Percentiles rank a stretch among this genome's conserved stretches.
Conservation (phyloP, 2,797 vertebrate species). For the Cossypha dichroa region DNA sequence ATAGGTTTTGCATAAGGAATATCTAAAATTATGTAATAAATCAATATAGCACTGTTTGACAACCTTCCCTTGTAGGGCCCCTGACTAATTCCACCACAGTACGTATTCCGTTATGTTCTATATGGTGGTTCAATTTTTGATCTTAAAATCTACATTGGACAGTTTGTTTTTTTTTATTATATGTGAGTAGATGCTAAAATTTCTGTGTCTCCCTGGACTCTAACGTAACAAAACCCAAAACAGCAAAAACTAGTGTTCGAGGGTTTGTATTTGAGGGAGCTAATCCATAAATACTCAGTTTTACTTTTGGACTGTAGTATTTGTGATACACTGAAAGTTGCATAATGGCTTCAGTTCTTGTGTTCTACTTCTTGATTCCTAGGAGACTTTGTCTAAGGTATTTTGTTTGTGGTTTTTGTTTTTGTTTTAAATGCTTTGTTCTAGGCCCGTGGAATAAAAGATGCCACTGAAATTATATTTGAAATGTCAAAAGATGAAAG, state of each 20-base stretch:
- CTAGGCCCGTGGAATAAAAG: constrained; percentile 93
- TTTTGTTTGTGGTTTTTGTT: constrained; percentile 15
- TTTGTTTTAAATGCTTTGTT: background rate
- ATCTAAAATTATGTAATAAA: background rate
- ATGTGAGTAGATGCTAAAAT: background rate
- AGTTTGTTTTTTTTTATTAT: background rate
- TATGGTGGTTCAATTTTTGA: background rate
- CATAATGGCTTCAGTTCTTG: background rate
- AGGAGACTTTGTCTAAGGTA: constrained; percentile 6
- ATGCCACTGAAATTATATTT: constrained; percentile 98
- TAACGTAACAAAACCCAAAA: rapidly evolving
- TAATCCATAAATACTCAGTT: background rate
- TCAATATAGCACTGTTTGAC: background rate
- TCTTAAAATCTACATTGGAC: background rate
- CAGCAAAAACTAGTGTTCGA: background rate
- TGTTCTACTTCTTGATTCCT: background rate
- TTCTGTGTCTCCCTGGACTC: background rate
- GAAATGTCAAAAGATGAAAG: constrained; percentile 99
- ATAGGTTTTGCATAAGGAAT: background rate
- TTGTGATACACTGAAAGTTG: background rate
- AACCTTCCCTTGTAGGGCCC: background rate
- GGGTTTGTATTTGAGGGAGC: background rate
- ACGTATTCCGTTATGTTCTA: background rate
- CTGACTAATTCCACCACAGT: background rate
- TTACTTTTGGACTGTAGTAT: background rate